Percentiles rank a stretch among this genome's conserved stretches.
Conservation (phyloP, 2,113 vertebrate species). For the Marcusenius ussheri region DNA sequence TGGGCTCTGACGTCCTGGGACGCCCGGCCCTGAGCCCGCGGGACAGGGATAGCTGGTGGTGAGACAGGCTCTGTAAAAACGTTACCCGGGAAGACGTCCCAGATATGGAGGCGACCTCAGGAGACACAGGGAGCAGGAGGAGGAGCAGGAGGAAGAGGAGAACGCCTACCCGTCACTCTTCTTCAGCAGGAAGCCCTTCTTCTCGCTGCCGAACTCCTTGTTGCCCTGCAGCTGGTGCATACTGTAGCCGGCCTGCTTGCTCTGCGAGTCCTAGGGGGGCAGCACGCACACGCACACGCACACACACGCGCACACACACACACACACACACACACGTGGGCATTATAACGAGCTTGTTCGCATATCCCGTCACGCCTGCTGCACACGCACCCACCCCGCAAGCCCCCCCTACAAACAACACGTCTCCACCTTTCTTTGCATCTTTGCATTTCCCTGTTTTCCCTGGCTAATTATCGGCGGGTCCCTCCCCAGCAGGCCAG, state of each 20-base stretch:
- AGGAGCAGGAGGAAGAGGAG: neutral
- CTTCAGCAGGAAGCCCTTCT: constrained; percentile 77
- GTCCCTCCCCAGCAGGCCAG: neutral
- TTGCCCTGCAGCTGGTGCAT: constrained; percentile 86
- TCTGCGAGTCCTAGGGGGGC: constrained; percentile 71
- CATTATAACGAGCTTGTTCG: neutral
- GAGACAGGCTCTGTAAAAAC: neutral
- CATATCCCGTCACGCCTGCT: neutral
- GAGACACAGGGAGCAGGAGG: neutral
- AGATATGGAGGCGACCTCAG: neutral
- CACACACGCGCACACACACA: neutral
- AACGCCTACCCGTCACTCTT: constrained; percentile 75
- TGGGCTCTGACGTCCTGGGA: neutral
- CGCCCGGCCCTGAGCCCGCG: neutral
- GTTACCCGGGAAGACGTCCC: neutral
- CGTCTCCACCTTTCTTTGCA: neutral
- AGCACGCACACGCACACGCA: neutral
- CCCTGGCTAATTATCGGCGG: neutral
- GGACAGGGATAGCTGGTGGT: neutral
- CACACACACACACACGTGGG: neutral
- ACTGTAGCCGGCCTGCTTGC: constrained; percentile 78
- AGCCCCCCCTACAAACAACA: neutral
- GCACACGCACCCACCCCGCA: neutral
- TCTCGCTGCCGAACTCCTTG: constrained; percentile 79
- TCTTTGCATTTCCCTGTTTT: neutral